Evolutionary conservation across 1,140 invertebrate genomes (phyloP), one percentile per base, ranked within the genome.

Genomic region (Apis laboriosa): DNA sequence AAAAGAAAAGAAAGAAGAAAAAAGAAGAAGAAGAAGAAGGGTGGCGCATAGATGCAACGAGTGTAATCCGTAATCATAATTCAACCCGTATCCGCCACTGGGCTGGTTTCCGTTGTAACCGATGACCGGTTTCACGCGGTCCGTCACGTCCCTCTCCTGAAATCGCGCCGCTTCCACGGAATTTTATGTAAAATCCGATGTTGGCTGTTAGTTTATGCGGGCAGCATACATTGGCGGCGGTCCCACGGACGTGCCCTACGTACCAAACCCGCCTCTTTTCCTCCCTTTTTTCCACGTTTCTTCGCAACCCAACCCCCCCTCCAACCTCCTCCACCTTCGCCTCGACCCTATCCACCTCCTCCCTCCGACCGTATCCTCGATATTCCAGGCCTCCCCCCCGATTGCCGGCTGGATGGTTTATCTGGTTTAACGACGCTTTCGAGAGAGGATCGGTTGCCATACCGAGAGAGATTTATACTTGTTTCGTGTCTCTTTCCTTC

Each of bases 111-210:
- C 63, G 80, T 85, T 77, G 84, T 83, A 80, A 88, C 88, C 90
- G 88, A 92, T 93, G 92, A 92, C 91, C 90, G 80, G 34, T 34
- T 34, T 34, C 84, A 72, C 85, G 87, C 88, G 89, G 90, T 89
- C 86, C 92, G 93, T 93, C 93, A 94, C 93, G 93, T 93, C 86
- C 90, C 88, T 93, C 92, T 92, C 91, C 84, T 89, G 90, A 91
- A 93, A 93, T 94, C 91, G 90, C 92, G 90, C 88, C 88, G 90
- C 84, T 86, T 89, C 78, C 71, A 34, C 88, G 85, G 92, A 93
- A 94, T 94, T 93, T 94, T 94, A 94, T 94, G 92, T 93, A 93
- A 94, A 94, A 94, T 93, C 93, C 92, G 89, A 94, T 94, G 92
- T 24, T 92, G 91, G 89, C 93, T 92, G 93, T 94, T 94, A 94